Base-by-base conservation (phyloP, 1,140 invertebrate genomes). In the Protaetia brevitarsis region DNA sequence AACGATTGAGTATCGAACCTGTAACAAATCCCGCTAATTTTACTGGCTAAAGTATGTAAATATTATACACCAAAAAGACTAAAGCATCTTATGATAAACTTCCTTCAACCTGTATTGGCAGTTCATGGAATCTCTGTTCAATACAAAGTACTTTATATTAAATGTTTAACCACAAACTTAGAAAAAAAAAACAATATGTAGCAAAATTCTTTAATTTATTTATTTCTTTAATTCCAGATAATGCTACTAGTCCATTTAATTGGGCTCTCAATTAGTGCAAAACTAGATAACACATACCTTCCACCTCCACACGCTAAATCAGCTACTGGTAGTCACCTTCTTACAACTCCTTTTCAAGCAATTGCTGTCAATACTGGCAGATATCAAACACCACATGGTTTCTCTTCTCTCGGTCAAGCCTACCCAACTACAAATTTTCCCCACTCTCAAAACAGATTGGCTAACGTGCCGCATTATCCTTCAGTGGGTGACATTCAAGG, bases 221-320 rank as follows among this genome's bases (percentile, higher is more conserved):
- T 21, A 8, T 51, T 34, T 13, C 27, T 27, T 26, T 58, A 11
- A 0, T 65, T 60, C 5, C 61, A 34, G 30, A 34, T 65, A 8
- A 51, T 51, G 34, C 5, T 59, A 8, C 45, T 62, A 34, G 60
- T 58, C 37, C 64, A 28, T 64, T 63, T 61, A 23, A 26, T 71
- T 64, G 41, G 68, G 69, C 63, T 63, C 11, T 13, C 41, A 7
- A 21, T 51, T 51, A 23, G 67, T 5, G 72, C 41, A 11, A 59
- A 69, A 3, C 64, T 75, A 6, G 72, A 75, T n/a, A 72, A 72
- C 61, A 72, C 71, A 19, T 75, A 75, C 60, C 56, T 75, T 2
- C 73, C 73, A 1, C 73, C 74, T 5, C 51, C 65, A 28, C 27
- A 11, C 56, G 63, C 23, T 23, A 26, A 19, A 11, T n/a, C 28